Base-by-base conservation (phyloP, 2,888 invertebrate genomes). In the Bombyx huttoni region DNA sequence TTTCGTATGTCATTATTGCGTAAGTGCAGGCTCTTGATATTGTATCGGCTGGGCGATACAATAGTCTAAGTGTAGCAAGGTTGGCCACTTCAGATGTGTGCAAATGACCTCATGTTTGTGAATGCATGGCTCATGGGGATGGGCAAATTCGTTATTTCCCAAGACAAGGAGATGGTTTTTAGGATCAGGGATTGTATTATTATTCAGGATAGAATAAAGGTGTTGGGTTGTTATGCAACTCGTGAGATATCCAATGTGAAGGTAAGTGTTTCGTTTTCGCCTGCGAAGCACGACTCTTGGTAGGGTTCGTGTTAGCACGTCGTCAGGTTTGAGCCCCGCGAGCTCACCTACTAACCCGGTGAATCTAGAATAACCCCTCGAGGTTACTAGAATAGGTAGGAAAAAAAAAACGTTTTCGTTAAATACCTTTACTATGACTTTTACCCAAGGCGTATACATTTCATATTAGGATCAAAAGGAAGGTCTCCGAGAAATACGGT, bases 11-110 rank as follows among this genome's bases (percentile, higher is more conserved):
- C 52, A 56, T 56, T 10, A 48, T 59, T 33, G n/a, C 55, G 24
- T 58, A 58, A 0, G 57, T 60, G 48, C 57, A 60, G 58, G 61
- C 55, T 62, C 53, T 48, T 58, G 58, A 35, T 63, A 60, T 48
- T 64, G 63, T 0, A 62, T 55, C 0, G 62, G 54, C 47, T 62
- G 63, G 0, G 60, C 62, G 34, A 63, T 58, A 53, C 60, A 63
- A 24, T 63, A 60, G 0, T 50, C 50, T 8, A 60, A 59, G 24
- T 63, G 47, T 8, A 48, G 12, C 8, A 64, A 46, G 0, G 33
- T 46, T 40, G 62, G 54, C 62, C 62, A 65, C 49, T 66, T 56
- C 0, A 63, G 51, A 14, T 63, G 65, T 47, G 51, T 61, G 51
- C 60, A 63, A 13, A 60, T 60, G 49, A 55, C 55, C 1, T 58